Evolutionary conservation across 1,140 invertebrate genomes (phyloP).

Genomic region (Zaprionus nigranus): DNA sequence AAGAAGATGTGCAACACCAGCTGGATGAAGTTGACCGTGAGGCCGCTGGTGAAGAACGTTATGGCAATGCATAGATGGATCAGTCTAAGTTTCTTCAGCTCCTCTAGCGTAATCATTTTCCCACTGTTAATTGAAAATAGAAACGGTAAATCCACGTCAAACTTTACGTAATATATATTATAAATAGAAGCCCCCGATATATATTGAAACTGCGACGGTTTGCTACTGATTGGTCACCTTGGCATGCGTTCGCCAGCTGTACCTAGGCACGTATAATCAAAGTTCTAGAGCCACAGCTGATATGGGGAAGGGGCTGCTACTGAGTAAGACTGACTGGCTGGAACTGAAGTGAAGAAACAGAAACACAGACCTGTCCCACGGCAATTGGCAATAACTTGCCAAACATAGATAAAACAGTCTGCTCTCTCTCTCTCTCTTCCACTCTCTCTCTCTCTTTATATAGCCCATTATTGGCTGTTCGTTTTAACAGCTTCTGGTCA

Average conservation of each 20-base stretch:
- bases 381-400: constrained; percentile 3
- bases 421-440: not conserved
- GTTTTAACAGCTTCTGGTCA: constrained; percentile 10
- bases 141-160: not conserved
- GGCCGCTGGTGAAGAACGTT: constrained; percentile 94
- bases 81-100: constrained; percentile 83
- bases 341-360: not conserved
- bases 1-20: constrained; percentile 90
- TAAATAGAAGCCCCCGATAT: not conserved
- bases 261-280: constrained; percentile 25
- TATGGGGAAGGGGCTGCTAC: not conserved
- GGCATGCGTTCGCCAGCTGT: constrained; percentile 4
- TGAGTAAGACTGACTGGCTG: not conserved
- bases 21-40: constrained; percentile 94
- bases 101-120: constrained; percentile 49
- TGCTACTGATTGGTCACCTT: constrained; percentile 18
- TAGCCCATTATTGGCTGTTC: not conserved
- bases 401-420: constrained; percentile 16
- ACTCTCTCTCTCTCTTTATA: not conserved
- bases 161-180: constrained; percentile 15
- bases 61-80: constrained; percentile 93
- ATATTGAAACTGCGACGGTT: not conserved
- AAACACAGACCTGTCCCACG: constrained; percentile 17
- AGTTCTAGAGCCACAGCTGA: constrained; percentile 20
- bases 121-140: not conserved